Percentiles rank a stretch among this genome's conserved stretches.
These are phyloP conservation scores for Falco rusticolus DNA, from an alignment of 2,797 vertebrate genomes.

Conservation along the genomic window DNA sequence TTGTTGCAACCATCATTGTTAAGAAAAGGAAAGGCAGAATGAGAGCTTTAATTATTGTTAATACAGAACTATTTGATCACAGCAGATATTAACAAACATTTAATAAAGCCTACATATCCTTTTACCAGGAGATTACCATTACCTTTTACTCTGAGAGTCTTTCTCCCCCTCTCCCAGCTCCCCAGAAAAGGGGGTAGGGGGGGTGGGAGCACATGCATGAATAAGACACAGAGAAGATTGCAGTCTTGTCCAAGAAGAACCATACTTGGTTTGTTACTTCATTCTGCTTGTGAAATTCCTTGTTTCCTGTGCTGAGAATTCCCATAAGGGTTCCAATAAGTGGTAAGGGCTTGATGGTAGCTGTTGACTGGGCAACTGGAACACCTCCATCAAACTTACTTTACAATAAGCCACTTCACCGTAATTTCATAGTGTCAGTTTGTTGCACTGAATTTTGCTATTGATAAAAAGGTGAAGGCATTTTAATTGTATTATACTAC, in stretches of 20 bases:
- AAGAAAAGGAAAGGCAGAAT: not conserved
- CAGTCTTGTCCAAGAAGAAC: not conserved
- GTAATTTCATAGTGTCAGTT: not conserved
- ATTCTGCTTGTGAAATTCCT: not conserved
- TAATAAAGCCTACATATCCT: not conserved
- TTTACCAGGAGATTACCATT: not conserved
- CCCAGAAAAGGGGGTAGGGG: fast-evolving
- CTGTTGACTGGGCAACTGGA: not conserved
- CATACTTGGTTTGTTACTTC: not conserved
- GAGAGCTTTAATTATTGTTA: not conserved
- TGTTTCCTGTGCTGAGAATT: not conserved
- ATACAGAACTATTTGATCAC: not conserved
- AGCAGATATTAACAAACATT: not conserved
- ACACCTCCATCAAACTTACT: not conserved
- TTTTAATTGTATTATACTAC: not conserved
- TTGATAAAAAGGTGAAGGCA: not conserved
- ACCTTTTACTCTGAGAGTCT: not conserved
- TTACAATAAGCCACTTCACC: not conserved
- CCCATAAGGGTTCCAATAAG: not conserved
- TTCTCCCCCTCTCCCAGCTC: not conserved
- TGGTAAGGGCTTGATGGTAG: not conserved
- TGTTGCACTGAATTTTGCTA: not conserved
- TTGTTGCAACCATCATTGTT: not conserved
- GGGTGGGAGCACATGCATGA: fast-evolving
- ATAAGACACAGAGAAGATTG: not conserved